Evolutionary conservation across 2,113 vertebrate species (phyloP), one percentile per base, ranked within the genome.

Genomic region (Ictalurus furcatus): DNA sequence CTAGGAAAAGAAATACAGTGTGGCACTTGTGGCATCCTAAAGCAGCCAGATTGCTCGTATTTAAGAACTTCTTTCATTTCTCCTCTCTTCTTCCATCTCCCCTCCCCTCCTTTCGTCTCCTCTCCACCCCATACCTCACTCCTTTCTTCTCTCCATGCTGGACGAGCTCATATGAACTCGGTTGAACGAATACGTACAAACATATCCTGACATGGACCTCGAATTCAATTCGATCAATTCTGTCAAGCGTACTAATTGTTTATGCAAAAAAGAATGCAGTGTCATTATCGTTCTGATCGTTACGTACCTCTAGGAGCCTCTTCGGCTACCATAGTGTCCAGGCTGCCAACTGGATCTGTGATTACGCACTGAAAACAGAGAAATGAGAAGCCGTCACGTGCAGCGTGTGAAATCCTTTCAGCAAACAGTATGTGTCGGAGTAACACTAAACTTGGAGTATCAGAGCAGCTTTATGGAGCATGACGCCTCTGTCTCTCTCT

Each of bases 221-320:
- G 44, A 48, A 48, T 48, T 48, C 44, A 48, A 7, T 48, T 48
- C 40, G 40, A 1, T 4, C 2, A 48, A 48, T 23, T 82, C 54
- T 19, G n/a, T 34, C 79, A 34, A 59, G 30, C 9, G 30, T 11
- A 54, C 2, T 4, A 12, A 58, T 58, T 11, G 37, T 34, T 23
- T 13, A 14, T 21, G 61, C 6, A 17, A 58, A 58, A 81, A 23
- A 37, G 1, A 37, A 59, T 59, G 11, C 23, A 37, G 30, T 23
- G 56, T 61, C 19, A 25, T 44, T 21, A 61, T 40, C 19, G 5
- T 11, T 23, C 1, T 25, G 16, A 87, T 13, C 63, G 28, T 73
- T 73, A 92, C 95, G 94, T 94, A 96, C 96, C 95, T 95, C 93
- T 93, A 94, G 91, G 93, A 93, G 91, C 85, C 85, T 90, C 82